These are phyloP conservation scores for Bradypus variegatus DNA, from an alignment of 2,797 vertebrate species.

Conservation along the genomic window DNA sequence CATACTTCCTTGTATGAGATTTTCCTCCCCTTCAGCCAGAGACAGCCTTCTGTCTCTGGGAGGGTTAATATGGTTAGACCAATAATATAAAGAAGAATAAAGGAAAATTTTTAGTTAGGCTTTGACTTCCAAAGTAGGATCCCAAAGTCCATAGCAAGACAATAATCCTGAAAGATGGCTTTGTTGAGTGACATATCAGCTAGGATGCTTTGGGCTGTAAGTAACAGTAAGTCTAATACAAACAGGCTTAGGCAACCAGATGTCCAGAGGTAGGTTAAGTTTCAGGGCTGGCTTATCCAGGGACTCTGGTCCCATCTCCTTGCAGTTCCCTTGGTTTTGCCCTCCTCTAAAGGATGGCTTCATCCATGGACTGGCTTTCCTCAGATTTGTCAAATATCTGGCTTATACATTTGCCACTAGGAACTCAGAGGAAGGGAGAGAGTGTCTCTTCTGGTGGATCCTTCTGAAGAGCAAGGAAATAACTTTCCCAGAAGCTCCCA, in stretches of 20 bases:
- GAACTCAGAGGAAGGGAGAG: not conserved
- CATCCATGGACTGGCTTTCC: not conserved
- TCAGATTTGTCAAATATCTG: not conserved
- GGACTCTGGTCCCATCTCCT: not conserved
- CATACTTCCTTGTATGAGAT: not conserved
- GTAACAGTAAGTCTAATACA: not conserved
- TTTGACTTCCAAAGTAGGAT: not conserved
- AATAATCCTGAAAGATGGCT: not conserved
- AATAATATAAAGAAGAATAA: not conserved
- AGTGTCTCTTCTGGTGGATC: not conserved
- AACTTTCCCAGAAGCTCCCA: not conserved
- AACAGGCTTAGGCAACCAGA: not conserved
- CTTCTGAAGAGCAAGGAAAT: not conserved
- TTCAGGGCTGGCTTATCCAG: not conserved
- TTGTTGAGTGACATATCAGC: not conserved
- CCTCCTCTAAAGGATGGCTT: not conserved
- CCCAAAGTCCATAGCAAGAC: not conserved
- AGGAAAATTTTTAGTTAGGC: not conserved
- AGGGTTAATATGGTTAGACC: not conserved
- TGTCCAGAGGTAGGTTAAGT: not conserved
- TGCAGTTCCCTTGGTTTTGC: not conserved
- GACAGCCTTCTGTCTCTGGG: not conserved
- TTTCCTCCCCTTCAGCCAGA: not conserved
- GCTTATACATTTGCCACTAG: not conserved
- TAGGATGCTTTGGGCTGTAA: not conserved